phyloP scores from a whole-genome alignment of 1,140 invertebrate genomes.

The Teleopsis dalmanni region DNA sequence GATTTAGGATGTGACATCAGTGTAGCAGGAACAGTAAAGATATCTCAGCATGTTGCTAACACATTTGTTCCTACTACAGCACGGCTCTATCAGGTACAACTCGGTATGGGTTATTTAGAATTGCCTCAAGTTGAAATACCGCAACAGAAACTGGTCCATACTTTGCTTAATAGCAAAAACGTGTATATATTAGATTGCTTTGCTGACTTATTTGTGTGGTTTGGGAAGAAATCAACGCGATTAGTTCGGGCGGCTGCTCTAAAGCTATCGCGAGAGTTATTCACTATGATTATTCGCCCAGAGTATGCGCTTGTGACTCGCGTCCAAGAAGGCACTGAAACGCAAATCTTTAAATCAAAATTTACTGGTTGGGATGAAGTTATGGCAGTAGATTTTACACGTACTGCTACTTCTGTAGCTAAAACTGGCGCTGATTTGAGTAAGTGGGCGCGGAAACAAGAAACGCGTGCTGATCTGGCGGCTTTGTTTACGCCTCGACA shows the following conservation, averaged over 20 bases:
- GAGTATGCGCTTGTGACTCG: constrained; percentile 82
- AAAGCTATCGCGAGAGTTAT: constrained; percentile 91
- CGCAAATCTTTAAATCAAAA: constrained; percentile 92
- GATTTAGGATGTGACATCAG: constrained; percentile 53
- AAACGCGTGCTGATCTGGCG: constrained; percentile 83
- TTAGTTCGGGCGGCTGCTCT: constrained; percentile 92
- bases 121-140: constrained; percentile 89
- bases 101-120: constrained; percentile 98
- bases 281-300: constrained; percentile 85
- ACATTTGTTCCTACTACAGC: constrained; percentile 70
- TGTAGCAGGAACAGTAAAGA: constrained; percentile 23
- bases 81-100: constrained; percentile 84
- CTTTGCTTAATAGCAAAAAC: constrained; percentile 80
- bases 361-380: constrained; percentile 98
- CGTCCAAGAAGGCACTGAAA: constrained; percentile 79
- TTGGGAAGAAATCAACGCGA: constrained; percentile 95
- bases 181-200: constrained; percentile 97
- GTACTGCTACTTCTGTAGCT: constrained; percentile 94
- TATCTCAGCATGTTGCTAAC: constrained; percentile 66
- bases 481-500: constrained; percentile 94
- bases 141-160: constrained; percentile 63
- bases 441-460: constrained; percentile 85
- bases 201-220: constrained; percentile 97
- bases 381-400: constrained; percentile 96
- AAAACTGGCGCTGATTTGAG: constrained; percentile 93